Conservation (phyloP, 2,888 invertebrate species). For the Halocaridina rubra region DNA sequence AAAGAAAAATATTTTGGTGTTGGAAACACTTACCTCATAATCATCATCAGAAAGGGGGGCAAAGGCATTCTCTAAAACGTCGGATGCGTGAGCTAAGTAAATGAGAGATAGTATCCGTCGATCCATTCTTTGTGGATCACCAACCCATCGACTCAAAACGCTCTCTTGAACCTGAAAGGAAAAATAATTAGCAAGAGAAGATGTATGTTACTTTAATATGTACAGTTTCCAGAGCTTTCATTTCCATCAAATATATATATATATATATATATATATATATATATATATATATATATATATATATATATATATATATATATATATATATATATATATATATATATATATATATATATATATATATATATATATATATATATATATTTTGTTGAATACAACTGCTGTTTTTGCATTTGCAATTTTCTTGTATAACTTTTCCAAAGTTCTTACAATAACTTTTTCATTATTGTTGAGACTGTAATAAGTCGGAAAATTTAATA, state of each 20-base stretch:
- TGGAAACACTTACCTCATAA: constrained; percentile 64
- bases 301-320: constrained; percentile 4
- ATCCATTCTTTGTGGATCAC: constrained; percentile 97
- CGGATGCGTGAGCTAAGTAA: constrained; percentile 96
- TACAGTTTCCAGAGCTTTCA: neutral
- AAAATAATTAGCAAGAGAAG: no score
- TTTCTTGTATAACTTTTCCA: no score
- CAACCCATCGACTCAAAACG: constrained; percentile 94
- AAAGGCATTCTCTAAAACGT: constrained; percentile 99
- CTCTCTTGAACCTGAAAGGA: constrained; percentile 90
- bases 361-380: constrained; percentile 4
- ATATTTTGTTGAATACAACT: neutral
- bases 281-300: neutral
- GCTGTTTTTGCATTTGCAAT: neutral
- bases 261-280: neutral
- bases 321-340: neutral
- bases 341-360: neutral
- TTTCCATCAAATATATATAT: no score
- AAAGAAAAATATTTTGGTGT: neutral
- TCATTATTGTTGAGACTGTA: no score
- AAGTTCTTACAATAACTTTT: no score
- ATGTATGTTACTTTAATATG: neutral
- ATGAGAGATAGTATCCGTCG: constrained; percentile 92
- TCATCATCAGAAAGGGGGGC: constrained; percentile 96
- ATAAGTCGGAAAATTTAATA: no score